Base-by-base conservation (phyloP, 2,888 invertebrate species). In the Phyllotreta cruciferae region DNA sequence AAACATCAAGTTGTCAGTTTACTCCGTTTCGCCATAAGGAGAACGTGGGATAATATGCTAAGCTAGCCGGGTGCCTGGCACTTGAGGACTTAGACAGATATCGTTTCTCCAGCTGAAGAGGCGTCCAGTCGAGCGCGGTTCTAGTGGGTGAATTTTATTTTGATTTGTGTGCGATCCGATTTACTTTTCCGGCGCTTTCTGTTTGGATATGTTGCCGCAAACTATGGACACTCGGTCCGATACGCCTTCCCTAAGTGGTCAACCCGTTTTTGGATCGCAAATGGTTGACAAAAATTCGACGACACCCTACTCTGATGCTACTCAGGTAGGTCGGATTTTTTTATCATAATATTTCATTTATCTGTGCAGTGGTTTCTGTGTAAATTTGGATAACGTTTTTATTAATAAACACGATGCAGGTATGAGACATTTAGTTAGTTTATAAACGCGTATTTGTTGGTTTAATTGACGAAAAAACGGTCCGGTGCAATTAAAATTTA, bases 291-390 rank as follows among this genome's bases (percentile, higher is more conserved):
- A 93, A 83, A 91, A 92, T 81, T 96, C 96, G 37, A 86, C 90
- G 58, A 98, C 97, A 65, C 98, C 98, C 65, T 98, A 98, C 85
- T 94, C 96, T 78, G 98, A 98, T 86, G 98, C 98, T 68, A 98
- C 98, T 75, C 93, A 94, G 93, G 94, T 94, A 85, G 89, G 88
- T 84, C 14, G 54, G 38, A 44, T 24, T 50, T 56, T 44, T 35
- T 60, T 55, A 41, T 39, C 24, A 24, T 24, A 24, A 11, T 38
- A 37, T 39, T 58, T 13, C 42, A 37, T 52, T 44, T 39, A 52
- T 60, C 55, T 60, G 64, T 64, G 60, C 42, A 60, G 60, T 60
- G 64, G 35, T 64, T 50, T 38, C 24, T 52, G 60, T 61, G 61
- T 47, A 35, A 34, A 37, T 56, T 63, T 63, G 63, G 64, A 64